Evolutionary conservation across 1,140 invertebrate genomes (phyloP).

Genomic region (Drosophila azteca): DNA sequence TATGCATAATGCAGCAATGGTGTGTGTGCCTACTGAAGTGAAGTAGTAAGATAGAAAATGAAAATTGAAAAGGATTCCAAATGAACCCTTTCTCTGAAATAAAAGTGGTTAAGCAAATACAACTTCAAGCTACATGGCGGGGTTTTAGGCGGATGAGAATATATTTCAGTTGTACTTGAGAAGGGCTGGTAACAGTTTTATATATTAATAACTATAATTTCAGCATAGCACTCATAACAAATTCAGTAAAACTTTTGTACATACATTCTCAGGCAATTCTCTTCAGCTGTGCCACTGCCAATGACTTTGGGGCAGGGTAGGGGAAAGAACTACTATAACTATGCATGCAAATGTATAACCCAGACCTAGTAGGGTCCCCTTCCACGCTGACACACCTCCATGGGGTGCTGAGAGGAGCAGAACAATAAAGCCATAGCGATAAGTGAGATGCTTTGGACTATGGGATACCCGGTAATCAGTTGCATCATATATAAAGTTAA

Average conservation of each 20-base stretch:
- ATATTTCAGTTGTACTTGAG: conserved; percentile 73
- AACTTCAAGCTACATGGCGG: conserved; percentile 13
- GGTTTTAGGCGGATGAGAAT: conserved; percentile 27
- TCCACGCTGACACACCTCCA: background rate
- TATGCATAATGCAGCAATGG: too few relatives aligned
- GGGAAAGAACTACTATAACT: conserved; percentile 39
- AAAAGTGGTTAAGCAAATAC: conserved; percentile 4
- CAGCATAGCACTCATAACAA: conserved; percentile 77
- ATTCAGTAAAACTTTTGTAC: conserved; percentile 70
- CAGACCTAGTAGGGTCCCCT: background rate
- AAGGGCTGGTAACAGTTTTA: too few relatives aligned
- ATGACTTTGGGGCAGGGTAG: conserved; percentile 24
- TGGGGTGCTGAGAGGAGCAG: too few relatives aligned
- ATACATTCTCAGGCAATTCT: conserved; percentile 65
- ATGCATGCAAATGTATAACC: conserved; percentile 73
- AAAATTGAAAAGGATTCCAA: conserved; percentile 21
- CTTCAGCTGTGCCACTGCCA: conserved; percentile 34
- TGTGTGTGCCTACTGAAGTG: conserved; percentile 7
- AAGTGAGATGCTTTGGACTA: too few relatives aligned
- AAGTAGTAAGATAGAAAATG: conserved; percentile 68
- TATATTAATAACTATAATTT: conserved; percentile 82
- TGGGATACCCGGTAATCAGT: too few relatives aligned
- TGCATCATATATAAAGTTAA: too few relatives aligned
- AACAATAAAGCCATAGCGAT: too few relatives aligned
- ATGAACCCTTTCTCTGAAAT: background rate